phyloP scores from a whole-genome alignment of 1,140 invertebrate species.

The Anthonomus grandis region DNA sequence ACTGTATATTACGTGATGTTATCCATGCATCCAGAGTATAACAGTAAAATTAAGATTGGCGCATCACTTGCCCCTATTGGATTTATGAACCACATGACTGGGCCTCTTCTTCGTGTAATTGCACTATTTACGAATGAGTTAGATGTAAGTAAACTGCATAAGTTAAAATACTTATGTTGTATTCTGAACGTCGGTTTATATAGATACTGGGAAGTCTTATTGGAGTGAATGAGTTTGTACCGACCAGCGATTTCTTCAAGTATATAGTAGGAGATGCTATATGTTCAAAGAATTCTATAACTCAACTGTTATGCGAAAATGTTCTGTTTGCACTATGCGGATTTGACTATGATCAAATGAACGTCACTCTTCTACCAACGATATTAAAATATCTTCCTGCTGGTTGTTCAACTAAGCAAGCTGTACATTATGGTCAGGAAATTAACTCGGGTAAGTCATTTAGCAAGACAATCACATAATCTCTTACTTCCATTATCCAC shows the following conservation, averaged over 20 bases:
- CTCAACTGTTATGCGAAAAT: conserved; percentile 55
- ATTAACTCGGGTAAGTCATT: conserved; percentile 55
- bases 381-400: conserved; percentile 79
- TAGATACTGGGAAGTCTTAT: conserved; percentile 48
- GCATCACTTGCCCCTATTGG: conserved; percentile 61
- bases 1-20: conserved; percentile 53
- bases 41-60: conserved; percentile 54
- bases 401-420: conserved; percentile 70
- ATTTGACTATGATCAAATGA: conserved; percentile 56
- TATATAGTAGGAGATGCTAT: conserved; percentile 45
- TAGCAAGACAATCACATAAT: too few species aligned
- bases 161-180: conserved; percentile 2
- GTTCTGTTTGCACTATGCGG: conserved; percentile 57
- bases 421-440: conserved; percentile 74
- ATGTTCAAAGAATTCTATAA: conserved; percentile 50
- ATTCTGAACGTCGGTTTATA: conserved; percentile 34
- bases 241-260: conserved; percentile 49
- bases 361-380: conserved; percentile 64
- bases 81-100: conserved; percentile 52
- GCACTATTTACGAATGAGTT: conserved; percentile 19
- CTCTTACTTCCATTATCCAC: too few species aligned
- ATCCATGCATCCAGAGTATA: conserved; percentile 55
- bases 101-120: conserved; percentile 49
- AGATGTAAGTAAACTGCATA: conserved; percentile 12
- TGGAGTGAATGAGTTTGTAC: conserved; percentile 58